Conservation (phyloP, 92 coral and sea anemone species). For the Siderastrea radians region DNA sequence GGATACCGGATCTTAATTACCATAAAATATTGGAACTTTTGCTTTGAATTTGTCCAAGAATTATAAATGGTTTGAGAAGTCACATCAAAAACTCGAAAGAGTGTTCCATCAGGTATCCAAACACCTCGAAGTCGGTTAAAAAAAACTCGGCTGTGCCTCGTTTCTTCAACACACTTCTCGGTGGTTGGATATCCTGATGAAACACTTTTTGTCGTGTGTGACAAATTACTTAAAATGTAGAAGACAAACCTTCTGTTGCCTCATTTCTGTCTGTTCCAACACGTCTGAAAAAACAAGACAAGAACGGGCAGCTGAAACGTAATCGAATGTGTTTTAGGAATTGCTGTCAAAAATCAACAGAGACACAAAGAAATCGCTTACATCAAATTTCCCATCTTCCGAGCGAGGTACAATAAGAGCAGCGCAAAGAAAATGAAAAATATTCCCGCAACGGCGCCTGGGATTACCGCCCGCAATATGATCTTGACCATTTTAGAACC, state of each 20-base stretch:
- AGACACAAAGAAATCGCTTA: not conserved
- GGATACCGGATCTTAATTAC: no score
- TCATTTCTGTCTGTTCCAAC: constrained; percentile 19
- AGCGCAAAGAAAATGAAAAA: constrained; percentile 15
- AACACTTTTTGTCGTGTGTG: not conserved
- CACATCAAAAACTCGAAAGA: no score
- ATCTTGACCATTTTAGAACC: not conserved
- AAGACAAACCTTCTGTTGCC: constrained; percentile 12
- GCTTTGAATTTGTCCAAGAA: no score
- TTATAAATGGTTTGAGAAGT: no score
- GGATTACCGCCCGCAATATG: constrained; percentile 22
- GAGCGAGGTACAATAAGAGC: constrained; percentile 5
- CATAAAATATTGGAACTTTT: no score
- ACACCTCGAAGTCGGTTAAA: no score
- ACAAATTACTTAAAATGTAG: not conserved
- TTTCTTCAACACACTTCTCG: no score
- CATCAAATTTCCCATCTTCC: constrained; percentile 31
- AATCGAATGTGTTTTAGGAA: not conserved
- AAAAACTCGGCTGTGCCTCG: no score
- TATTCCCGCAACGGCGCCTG: constrained; percentile 33
- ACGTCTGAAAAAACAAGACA: constrained; percentile 15
- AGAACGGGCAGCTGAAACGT: not conserved
- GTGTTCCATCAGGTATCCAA: no score
- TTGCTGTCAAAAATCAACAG: not conserved
- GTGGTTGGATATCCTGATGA: no score